These are phyloP conservation scores for Epinephelus awoara DNA, from an alignment of 2,797 vertebrate species.

Conservation along the genomic window DNA sequence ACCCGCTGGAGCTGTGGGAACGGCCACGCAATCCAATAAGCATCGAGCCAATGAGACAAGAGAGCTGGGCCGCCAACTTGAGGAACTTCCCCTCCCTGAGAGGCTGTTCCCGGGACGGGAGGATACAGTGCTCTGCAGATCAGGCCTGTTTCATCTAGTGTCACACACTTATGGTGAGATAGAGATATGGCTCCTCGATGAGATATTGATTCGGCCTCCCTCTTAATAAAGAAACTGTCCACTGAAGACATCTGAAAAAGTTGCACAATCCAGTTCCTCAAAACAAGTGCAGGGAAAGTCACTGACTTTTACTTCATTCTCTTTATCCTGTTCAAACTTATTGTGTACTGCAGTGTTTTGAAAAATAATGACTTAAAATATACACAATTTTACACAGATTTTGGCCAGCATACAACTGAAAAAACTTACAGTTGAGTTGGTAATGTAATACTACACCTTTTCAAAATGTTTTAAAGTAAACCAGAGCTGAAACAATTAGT, in stretches of 20 bases:
- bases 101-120: conserved; percentile 3
- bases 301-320: not conserved
- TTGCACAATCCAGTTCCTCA: not conserved
- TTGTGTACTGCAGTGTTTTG: not conserved
- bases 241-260: not conserved
- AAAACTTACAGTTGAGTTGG: not conserved
- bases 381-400: not conserved
- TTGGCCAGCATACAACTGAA: not conserved
- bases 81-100: conserved; percentile 58
- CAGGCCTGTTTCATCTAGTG: not conserved
- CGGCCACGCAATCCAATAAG: conserved; percentile 76
- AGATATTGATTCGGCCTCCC: conserved; percentile 8
- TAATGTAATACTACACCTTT: not conserved
- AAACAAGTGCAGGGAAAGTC: not conserved
- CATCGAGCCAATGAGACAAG: conserved; percentile 67
- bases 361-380: not conserved
- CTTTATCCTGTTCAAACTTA: not conserved
- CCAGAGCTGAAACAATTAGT: not conserved
- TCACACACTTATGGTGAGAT: conserved; percentile 4
- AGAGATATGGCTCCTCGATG: not conserved
- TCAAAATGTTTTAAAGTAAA: not conserved
- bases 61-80: conserved; percentile 31
- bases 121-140: conserved; percentile 25
- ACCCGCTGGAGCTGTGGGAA: conserved; percentile 71
- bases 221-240: conserved; percentile 7